Conservation (phyloP, 2,113 vertebrate genomes). For the Melanocharis versteri region DNA sequence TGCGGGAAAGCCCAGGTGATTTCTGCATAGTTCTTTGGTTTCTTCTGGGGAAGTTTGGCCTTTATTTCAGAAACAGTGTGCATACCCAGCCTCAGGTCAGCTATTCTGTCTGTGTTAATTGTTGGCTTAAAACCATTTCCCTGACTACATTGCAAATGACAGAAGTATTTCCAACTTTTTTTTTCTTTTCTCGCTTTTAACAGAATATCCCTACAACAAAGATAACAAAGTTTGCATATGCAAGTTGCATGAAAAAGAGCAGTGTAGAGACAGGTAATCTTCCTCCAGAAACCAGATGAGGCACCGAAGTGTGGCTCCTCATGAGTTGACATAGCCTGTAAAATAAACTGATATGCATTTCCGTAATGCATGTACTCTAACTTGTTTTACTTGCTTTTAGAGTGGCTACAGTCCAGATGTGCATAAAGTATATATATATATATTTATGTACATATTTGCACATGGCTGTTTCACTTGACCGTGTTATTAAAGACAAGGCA, state of each 20-base stretch:
- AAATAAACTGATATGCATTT: background rate
- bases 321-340: background rate
- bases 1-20: background rate
- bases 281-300: background rate
- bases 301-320: background rate
- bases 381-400: background rate
- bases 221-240: background rate
- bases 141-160: background rate
- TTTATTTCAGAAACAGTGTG: background rate
- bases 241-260: background rate
- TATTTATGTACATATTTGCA: background rate
- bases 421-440: background rate
- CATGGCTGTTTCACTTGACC: rapidly evolving
- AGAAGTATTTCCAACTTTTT: background rate
- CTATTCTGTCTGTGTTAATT: background rate
- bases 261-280: background rate
- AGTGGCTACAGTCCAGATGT: background rate
- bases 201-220: background rate
- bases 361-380: background rate
- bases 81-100: background rate
- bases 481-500: background rate
- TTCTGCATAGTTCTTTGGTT: background rate
- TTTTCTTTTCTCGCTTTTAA: background rate
- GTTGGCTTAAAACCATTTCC: slow-evolving; percentile 24
- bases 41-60: background rate